These are phyloP conservation scores for Myiozetetes cayanensis DNA, from an alignment of 2,113 vertebrate genomes.

Conservation along the genomic window DNA sequence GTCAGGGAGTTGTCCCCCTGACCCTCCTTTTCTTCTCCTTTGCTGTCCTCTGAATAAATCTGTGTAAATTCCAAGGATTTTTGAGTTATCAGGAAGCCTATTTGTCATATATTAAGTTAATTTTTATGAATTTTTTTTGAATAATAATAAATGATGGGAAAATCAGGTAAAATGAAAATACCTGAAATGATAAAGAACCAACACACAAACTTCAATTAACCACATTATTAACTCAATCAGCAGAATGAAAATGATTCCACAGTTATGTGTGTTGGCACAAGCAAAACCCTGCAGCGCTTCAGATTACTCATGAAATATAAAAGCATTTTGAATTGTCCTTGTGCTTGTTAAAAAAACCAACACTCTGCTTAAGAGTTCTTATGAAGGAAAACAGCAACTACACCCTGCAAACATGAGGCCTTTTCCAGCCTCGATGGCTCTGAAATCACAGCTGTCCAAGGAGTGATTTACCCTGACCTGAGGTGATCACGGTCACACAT, in stretches of 20 bases:
- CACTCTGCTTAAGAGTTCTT: rapidly evolving
- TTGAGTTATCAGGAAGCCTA: background rate
- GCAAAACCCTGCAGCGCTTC: rapidly evolving
- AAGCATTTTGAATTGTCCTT: background rate
- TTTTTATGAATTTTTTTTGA: background rate
- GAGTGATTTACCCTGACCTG: background rate
- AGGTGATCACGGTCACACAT: background rate
- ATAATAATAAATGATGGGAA: background rate
- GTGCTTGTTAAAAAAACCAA: background rate
- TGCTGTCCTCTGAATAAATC: background rate
- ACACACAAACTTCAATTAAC: background rate
- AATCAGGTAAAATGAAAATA: background rate
- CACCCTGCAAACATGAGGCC: background rate
- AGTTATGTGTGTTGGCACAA: background rate
- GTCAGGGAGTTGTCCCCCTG: background rate
- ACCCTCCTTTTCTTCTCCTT: background rate
- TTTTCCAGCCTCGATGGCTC: rapidly evolving
- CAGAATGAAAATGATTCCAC: background rate
- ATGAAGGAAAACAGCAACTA: rapidly evolving
- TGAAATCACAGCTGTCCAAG: background rate
- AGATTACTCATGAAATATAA: background rate
- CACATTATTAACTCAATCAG: background rate
- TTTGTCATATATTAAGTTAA: background rate
- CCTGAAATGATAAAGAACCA: background rate
- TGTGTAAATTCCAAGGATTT: background rate